Base-by-base conservation (phyloP, 2,888 invertebrate species). In the Calliphora vomitoria region DNA sequence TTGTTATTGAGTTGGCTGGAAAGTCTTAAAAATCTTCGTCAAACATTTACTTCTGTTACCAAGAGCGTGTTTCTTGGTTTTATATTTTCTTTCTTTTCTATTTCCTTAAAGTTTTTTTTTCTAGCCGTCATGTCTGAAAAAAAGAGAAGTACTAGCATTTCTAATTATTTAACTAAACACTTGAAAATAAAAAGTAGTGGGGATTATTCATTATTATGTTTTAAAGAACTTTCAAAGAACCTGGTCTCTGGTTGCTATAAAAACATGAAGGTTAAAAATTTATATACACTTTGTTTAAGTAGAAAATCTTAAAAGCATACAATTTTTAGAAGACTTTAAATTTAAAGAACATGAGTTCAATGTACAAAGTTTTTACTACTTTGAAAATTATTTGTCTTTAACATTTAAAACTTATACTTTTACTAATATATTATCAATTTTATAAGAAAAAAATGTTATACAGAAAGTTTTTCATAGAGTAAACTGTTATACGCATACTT, bases 61-160 rank as follows among this genome's bases (percentile, higher is more conserved):
- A 83, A 64, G 83, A 78, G 83, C 83, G 83, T 83, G 83, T 83
- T 71, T 64, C 62, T 71, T 68, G 60, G 53, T 55, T 69, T 64
- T 47, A 41, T 72, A 44, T 78, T 83, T 78, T 78, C 35, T 78
- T 76, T 69, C 69, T 64, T 66, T 8, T 25, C 53, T 31, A 15
- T 80, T 66, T 41, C 41, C 41, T 66, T 44, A 18, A 55, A 20
- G 44, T 44, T 55, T 8, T 55, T 18, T 41, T 69, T 62, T 72
- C 53, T 71, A 72, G 25, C 64, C 50, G 53, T 31, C 31, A 53
- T 35, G 20, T 15, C 64, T 62, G 8, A 10, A 72, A 72, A 72
- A 60, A 60, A 62, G 4, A 64, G 10, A 6, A 8, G 31, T 31
- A 60, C 60, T 25, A 18, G 25, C 20, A 53, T 69, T 50, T 50